A percentile compares a stretch with the other conserved stretches of the same genome.
phyloP scores from a whole-genome alignment of 2,888 invertebrate species.

The Latrodectus hesperus region DNA sequence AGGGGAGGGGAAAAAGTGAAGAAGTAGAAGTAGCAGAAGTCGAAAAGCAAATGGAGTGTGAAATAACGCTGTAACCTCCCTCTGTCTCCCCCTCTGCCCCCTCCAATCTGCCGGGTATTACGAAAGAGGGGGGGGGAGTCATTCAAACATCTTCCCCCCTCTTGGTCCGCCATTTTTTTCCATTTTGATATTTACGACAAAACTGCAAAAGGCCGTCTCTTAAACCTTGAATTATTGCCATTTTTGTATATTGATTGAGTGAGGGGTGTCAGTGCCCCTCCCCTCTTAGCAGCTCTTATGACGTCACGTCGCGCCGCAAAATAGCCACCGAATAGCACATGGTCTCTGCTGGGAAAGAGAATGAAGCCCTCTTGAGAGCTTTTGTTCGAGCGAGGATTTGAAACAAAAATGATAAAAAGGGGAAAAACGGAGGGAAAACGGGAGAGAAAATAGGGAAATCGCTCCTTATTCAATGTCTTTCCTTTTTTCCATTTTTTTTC shows the following conservation, averaged over 20 bases:
- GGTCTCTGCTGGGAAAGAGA: too few species aligned
- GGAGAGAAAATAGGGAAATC: too few species aligned
- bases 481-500: too few species aligned
- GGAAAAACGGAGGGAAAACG: too few species aligned
- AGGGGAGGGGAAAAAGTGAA: not conserved
- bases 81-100: not conserved
- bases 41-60: conserved; percentile 68
- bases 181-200: conserved; percentile 68
- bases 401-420: too few species aligned
- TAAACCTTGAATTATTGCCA: conserved; percentile 69
- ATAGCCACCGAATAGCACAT: not conserved
- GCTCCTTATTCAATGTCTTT: too few species aligned
- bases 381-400: too few species aligned
- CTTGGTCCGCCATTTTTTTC: not conserved
- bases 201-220: conserved; percentile 62
- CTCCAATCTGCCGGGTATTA: conserved; percentile 7
- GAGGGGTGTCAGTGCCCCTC: conserved; percentile 3
- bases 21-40: conserved; percentile 62
- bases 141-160: conserved; percentile 42
- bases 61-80: conserved; percentile 58
- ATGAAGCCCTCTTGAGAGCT: too few species aligned
- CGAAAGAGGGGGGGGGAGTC: conserved; percentile 21
- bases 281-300: conserved; percentile 5
- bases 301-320: conserved; percentile 46
- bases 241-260: conserved; percentile 66